Evolutionary conservation across 2,113 vertebrate genomes (phyloP), one percentile per base, ranked within the genome.

Genomic region (Burhinus oedicnemus): DNA sequence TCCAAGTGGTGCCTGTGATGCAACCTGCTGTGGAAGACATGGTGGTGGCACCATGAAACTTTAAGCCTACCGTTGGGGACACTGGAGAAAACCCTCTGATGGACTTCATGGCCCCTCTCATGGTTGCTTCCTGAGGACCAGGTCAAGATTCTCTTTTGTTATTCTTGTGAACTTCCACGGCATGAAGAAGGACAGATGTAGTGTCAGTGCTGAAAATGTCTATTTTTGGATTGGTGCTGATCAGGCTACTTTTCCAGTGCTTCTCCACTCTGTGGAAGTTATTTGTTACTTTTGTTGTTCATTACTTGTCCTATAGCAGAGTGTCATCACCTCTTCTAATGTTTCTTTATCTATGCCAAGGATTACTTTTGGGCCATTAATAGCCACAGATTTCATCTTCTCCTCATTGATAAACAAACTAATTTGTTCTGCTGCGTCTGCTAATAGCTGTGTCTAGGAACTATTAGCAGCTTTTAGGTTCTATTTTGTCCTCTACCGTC

Each of bases 391-490:
- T 95, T 96, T 96, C 22, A 77, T 94, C 79, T 88, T 93, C 71
- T 93, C 82, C 34, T 81, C 76, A 90, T 92, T 93, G 96, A 96
- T 96, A 96, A 97, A 96, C 95, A 97, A 95, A 92, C 88, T 55
- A 92, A 97, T 96, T 96, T 89, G 92, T 92, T 94, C 95, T 68
- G 87, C 94, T 93, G 81, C 2, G 1, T 72, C 55, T 84, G 90
- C 96, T 97, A 97, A 96, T 95, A 94, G 92, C 93, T 96, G 79
- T 86, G 74, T 93, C 90, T 86, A 95, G 90, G 75, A 97, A 90
- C 85, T 93, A 97, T 95, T 94, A 97, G 75, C 68, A 92, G 94
- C 88, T 93, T 47, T 90, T 78, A 92, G 94, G 68, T 75, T 85
- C 80, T 97, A 95, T 97, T 96, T 97, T 90, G 68, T 88, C 55